phyloP scores from a whole-genome alignment of 2,888 invertebrate genomes.

The Drosophila nr. fundita region DNA sequence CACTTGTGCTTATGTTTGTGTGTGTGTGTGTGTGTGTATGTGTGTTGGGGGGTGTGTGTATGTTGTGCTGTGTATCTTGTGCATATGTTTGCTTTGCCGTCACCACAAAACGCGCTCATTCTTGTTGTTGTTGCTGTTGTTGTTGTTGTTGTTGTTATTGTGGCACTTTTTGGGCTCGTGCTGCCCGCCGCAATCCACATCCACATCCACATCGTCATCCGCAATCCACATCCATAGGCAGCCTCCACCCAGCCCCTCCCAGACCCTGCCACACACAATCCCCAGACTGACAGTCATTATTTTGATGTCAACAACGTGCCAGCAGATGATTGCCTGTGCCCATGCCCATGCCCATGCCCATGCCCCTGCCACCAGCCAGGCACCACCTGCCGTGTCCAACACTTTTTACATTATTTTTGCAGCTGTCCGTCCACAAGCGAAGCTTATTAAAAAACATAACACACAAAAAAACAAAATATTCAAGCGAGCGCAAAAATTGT shows the following conservation, averaged over 20 bases:
- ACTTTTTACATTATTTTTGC: constrained; percentile 63
- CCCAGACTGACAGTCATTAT: constrained; percentile 64
- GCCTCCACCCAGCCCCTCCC: constrained; percentile 5
- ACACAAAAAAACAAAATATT: constrained; percentile 30
- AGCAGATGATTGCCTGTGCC: constrained; percentile 65
- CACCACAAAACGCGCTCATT: constrained; percentile 47
- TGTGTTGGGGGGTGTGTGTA: constrained; percentile 25
- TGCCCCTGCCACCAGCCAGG: not conserved
- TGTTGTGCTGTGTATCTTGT: constrained; percentile 40
- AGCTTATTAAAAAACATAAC: constrained; percentile 68
- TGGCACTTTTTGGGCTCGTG: constrained; percentile 40
- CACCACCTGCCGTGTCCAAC: constrained; percentile 38
- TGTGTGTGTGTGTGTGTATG: constrained; percentile 53
- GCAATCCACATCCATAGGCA: constrained; percentile 3
- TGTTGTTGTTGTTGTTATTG: constrained; percentile 37
- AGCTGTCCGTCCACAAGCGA: constrained; percentile 68
- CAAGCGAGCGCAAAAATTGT: constrained; percentile 43
- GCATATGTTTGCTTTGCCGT: constrained; percentile 62
- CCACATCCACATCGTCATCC: constrained; percentile 1
- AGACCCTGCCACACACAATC: constrained; percentile 19
- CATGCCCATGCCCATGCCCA: constrained; percentile 12
- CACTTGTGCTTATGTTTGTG: constrained; percentile 35
- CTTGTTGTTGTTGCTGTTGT: too few species aligned
- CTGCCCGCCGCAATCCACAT: constrained; percentile 37
- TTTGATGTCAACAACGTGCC: constrained; percentile 78